Evolutionary conservation across 2,888 invertebrate species (phyloP).

Genomic region (Aphelenchoides bicaudatus): DNA sequence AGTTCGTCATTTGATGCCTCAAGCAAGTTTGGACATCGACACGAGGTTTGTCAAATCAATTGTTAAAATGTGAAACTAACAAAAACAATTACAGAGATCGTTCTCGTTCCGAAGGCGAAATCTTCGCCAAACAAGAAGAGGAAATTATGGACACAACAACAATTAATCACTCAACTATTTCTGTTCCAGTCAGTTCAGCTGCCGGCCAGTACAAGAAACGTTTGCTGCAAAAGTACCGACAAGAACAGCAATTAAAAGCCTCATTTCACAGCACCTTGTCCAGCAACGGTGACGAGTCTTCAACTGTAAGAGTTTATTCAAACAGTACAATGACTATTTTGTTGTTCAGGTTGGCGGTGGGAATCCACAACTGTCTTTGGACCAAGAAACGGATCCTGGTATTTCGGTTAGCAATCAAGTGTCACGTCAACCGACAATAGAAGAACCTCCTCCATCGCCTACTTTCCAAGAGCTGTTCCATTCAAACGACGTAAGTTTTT

Average conservation of each 20-base stretch:
- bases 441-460: conserved; percentile 43
- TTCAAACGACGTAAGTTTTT: conserved; percentile 32
- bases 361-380: conserved; percentile 14
- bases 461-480: conserved; percentile 36
- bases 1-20: conserved; percentile 32
- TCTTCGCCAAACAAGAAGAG: conserved; percentile 38
- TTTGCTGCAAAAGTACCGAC: conserved; percentile 42
- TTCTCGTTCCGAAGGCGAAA: conserved; percentile 57
- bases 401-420: conserved; percentile 33
- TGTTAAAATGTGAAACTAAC: not conserved
- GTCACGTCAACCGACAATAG: conserved; percentile 44
- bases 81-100: conserved; percentile 42
- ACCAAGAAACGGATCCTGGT: conserved; percentile 30
- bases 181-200: conserved; percentile 38
- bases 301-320: conserved; percentile 8
- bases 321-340: not conserved
- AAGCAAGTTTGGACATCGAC: conserved; percentile 28
- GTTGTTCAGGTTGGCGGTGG: conserved; percentile 11
- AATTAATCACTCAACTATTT: conserved; percentile 43
- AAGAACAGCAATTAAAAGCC: conserved; percentile 37
- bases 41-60: conserved; percentile 18
- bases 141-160: conserved; percentile 39
- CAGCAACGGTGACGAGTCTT: conserved; percentile 20
- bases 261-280: conserved; percentile 25
- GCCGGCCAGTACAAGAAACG: conserved; percentile 51